A percentile compares a stretch with the other conserved stretches of the same genome.
Evolutionary conservation across 1,140 invertebrate species (phyloP).

Genomic region (Cepaea nemoralis): DNA sequence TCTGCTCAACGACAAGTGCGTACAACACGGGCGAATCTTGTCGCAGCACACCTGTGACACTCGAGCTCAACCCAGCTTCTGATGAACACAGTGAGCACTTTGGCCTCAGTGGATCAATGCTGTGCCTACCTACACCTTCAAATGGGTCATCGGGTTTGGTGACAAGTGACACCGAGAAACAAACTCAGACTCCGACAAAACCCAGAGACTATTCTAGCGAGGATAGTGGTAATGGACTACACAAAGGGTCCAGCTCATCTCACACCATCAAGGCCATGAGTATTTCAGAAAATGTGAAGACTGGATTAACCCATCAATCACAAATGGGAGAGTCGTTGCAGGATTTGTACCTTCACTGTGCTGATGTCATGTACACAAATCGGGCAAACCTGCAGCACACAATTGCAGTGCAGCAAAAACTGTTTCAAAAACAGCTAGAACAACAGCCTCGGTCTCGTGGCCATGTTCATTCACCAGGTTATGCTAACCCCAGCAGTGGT

Average conservation of each 20-base stretch:
- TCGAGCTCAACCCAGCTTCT: conserved; percentile 75
- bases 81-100: conserved; percentile 59
- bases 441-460: conserved; percentile 52
- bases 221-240: conserved; percentile 50
- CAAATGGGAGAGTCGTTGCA: conserved; percentile 65
- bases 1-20: conserved; percentile 75
- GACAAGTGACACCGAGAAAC: conserved; percentile 67
- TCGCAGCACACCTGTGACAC: conserved; percentile 78
- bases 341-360: conserved; percentile 68
- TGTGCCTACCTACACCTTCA: conserved; percentile 62
- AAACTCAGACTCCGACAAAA: conserved; percentile 66
- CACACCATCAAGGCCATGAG: conserved; percentile 42
- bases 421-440: conserved; percentile 76
- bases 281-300: conserved; percentile 44
- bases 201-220: conserved; percentile 58
- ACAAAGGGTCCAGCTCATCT: conserved; percentile 34
- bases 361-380: conserved; percentile 80
- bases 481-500: conserved; percentile 28
- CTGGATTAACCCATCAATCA: conserved; percentile 46
- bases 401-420: conserved; percentile 80
- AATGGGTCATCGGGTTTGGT: conserved; percentile 46
- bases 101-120: conserved; percentile 68
- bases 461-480: conserved; percentile 49
- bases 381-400: conserved; percentile 81
- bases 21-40: conserved; percentile 84